Percentiles rank a stretch among this genome's conserved stretches.
Evolutionary conservation across 1,140 invertebrate genomes (phyloP).

Genomic region (Cydia amplana): DNA sequence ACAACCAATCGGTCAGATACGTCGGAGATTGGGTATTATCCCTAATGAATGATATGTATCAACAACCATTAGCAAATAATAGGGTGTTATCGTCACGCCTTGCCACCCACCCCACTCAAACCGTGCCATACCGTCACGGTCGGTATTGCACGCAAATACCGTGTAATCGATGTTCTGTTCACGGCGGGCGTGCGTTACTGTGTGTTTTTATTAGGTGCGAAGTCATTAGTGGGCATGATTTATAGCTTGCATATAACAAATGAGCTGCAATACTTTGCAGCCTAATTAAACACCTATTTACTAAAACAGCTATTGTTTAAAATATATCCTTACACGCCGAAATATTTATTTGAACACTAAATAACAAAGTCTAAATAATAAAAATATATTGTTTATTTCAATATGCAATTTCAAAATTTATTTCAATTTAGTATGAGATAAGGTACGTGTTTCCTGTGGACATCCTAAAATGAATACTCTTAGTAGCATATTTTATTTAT

Average conservation of each 20-base stretch:
- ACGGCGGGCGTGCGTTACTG: slow-evolving; percentile 39
- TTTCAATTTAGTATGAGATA: too few relatives aligned
- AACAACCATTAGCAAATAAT: neutral
- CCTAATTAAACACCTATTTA: neutral
- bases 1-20: too few relatives aligned
- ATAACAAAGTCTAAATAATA: too few relatives aligned
- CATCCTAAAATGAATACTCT: too few relatives aligned
- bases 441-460: too few relatives aligned
- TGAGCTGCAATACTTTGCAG: neutral
- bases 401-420: too few relatives aligned
- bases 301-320: neutral
- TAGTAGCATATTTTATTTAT: too few relatives aligned
- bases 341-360: too few relatives aligned
- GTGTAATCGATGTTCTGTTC: slow-evolving; percentile 40
- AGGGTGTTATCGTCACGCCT: neutral
- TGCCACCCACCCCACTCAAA: neutral
- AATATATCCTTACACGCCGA: neutral
- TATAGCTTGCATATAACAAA: neutral
- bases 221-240: slow-evolving; percentile 4
- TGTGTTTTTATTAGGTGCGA: slow-evolving; percentile 45
- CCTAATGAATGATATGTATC: neutral
- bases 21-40: neutral
- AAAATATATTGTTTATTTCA: too few relatives aligned
- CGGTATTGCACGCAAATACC: slow-evolving; percentile 35
- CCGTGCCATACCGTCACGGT: slow-evolving; percentile 30